Base-by-base conservation (phyloP, 2,888 invertebrate species). In the Orchesella flavescens region DNA sequence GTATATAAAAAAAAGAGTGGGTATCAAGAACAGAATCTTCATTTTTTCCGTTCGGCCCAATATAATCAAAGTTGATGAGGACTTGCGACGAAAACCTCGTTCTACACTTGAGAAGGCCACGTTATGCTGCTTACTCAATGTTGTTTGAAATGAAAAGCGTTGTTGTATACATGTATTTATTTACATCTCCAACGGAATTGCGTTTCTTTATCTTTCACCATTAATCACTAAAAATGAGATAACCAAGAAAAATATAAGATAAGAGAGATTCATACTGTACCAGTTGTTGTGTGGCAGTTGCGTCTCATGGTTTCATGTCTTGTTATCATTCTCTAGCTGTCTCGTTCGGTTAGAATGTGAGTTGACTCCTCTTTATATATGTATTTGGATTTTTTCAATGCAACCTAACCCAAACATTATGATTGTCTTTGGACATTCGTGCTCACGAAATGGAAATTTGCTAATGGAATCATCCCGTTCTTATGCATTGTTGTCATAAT, bases 141-240 rank as follows among this genome's bases (percentile, higher is more conserved):
- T 3, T 13, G 1, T 24, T 61, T 61, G 61, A n/a, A 19, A 61
- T 19, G 23, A 7, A 61, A 10, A 61, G 23, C 24, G 23, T 23
- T 61, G 61, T 23, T 23, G 2, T 34, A 7, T 34, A n/a, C n/a
- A n/a, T 34, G 34, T 34, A 7, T 4, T 4, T 61, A 61, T 61
- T 61, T 61, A 19, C 61, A 9, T 61, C 1, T 24, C 1, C 61
- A 23, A 24, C 24, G 7, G 61, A 61, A 61, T 61, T 61, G 61
- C 61, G 65, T 65, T 43, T 65, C 17, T 65, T 65, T 65, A 65
- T 43, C 65, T 65, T 7, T 13, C 10, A n/a, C 23, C 44, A 65
- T 61, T 61, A 61, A 61, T 61, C 61, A 61, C 61, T 61, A 24
- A 61, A 61, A 24, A 61, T 24, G 61, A 9, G 61, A 61, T 61